Evolutionary conservation across 2,113 vertebrate genomes (phyloP), one percentile per base, ranked within the genome.

Genomic region (Cricetomys ansorgei): DNA sequence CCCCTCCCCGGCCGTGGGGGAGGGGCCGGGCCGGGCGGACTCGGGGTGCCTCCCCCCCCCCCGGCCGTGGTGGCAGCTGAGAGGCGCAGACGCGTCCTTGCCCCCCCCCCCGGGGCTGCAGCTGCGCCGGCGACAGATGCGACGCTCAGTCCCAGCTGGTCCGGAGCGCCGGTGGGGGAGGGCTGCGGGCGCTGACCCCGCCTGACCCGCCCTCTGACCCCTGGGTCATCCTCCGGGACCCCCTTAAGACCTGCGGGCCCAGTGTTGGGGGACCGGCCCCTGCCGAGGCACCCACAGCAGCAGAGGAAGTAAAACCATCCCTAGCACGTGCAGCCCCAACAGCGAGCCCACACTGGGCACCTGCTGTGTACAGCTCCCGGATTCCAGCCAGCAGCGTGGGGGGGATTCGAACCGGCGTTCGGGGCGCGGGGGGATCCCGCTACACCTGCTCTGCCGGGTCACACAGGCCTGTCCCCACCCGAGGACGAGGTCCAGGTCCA

Each of bases 51-150:
- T 84, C 81, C 75, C 91, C 45, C 88, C 85, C 73, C 86, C 89
- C n/a, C 62, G 85, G 83, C 89, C 3, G 72, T 75, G 93, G 73
- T 21, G 40, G 97, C 96, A 97, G 96, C 96, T 97, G 97, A 93
- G 88, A 91, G 62, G 91, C 88, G 94, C 96, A 90, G 92, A 90
- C 92, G 88, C 93, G 88, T 95, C 23, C 21, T 15, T 31, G 16
- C 53, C 75, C 92, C 88, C 96, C 92, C 81, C 96, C 95, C 92
- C 84, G 12, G 48, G 40, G 31, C 62, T 45, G 89, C 97, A 98
- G 97, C 97, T 97, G 97, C 93, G 96, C 67, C 0, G n/a, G 86
- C 73, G 88, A 95, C 97, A 98, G 97, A 97, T 98, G 97, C 96
- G 91, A 91, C 5, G 48, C 89, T 96, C 92, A 96, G 95, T 88